Evolutionary conservation across 2,888 invertebrate genomes (phyloP).

Genomic region (Apotomis betuletana): DNA sequence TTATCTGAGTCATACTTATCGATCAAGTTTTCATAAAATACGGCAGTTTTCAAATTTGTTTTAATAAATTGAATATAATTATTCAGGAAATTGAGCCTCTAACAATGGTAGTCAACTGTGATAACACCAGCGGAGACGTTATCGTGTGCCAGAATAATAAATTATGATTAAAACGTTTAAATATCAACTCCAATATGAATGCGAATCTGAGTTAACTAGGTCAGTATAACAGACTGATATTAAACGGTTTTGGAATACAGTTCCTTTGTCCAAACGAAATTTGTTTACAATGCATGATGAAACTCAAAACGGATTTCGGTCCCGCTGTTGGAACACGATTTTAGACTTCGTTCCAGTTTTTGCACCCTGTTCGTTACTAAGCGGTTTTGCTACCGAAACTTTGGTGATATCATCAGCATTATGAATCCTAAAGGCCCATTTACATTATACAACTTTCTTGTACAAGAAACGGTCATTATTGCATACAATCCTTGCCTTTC

Average conservation of each 20-base stretch:
- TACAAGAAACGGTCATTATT: too few species aligned
- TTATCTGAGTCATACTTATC: too few species aligned
- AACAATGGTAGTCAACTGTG: too few species aligned
- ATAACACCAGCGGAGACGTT: background rate
- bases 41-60: too few species aligned
- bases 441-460: too few species aligned
- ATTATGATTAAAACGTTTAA: background rate
- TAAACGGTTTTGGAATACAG: background rate
- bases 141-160: background rate
- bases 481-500: too few species aligned
- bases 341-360: background rate
- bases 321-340: background rate
- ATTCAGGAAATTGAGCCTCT: too few species aligned
- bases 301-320: constrained; percentile 4
- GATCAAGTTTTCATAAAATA: too few species aligned
- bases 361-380: background rate
- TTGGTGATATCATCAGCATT: too few species aligned
- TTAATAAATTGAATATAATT: too few species aligned
- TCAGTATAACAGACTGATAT: background rate
- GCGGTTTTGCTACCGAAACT: too few species aligned
- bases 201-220: background rate
- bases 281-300: background rate
- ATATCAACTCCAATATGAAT: constrained; percentile 3
- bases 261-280: constrained; percentile 2
- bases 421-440: too few species aligned